Conservation (phyloP, 2,888 invertebrate genomes). For the Cataglyphis altisquamis region DNA sequence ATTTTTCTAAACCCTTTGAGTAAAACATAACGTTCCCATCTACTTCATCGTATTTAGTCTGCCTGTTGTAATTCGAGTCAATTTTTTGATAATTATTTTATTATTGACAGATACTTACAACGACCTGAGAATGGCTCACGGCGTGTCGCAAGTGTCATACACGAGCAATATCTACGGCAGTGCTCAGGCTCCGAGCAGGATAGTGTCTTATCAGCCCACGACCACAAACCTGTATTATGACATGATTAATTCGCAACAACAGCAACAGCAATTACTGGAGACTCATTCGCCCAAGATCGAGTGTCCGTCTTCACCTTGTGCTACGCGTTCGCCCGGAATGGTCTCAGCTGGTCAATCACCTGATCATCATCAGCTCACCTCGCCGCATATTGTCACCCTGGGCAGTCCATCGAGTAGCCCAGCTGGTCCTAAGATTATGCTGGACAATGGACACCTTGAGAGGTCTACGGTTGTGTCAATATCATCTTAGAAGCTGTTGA, state of each 20-base stretch:
- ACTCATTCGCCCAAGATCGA: conserved; percentile 83
- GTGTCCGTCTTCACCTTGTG: conserved; percentile 79
- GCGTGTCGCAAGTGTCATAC: conserved; percentile 74
- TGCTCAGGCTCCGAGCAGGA: conserved; percentile 71
- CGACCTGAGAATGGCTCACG: conserved; percentile 78
- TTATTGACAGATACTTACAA: conserved; percentile 71
- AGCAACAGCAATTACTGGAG: conserved; percentile 79
- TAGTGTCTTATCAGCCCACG: conserved; percentile 73
- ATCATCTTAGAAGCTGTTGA: conserved; percentile 75
- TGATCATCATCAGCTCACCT: conserved; percentile 80
- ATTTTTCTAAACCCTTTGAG: background rate
- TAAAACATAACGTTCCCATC: background rate
- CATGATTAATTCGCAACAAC: conserved; percentile 76
- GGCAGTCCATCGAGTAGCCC: conserved; percentile 79
- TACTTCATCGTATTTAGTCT: background rate
- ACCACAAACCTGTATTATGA: conserved; percentile 80
- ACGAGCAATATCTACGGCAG: conserved; percentile 71
- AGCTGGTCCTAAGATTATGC: conserved; percentile 76
- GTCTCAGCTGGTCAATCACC: conserved; percentile 82
- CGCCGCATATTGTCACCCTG: conserved; percentile 83
- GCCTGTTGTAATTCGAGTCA: background rate
- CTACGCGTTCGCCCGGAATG: conserved; percentile 82
- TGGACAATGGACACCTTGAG: conserved; percentile 86
- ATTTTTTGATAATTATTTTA: background rate
- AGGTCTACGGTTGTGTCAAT: conserved; percentile 88